phyloP scores from a whole-genome alignment of 2,888 invertebrate species.

The Rotaria magnacalcarata region DNA sequence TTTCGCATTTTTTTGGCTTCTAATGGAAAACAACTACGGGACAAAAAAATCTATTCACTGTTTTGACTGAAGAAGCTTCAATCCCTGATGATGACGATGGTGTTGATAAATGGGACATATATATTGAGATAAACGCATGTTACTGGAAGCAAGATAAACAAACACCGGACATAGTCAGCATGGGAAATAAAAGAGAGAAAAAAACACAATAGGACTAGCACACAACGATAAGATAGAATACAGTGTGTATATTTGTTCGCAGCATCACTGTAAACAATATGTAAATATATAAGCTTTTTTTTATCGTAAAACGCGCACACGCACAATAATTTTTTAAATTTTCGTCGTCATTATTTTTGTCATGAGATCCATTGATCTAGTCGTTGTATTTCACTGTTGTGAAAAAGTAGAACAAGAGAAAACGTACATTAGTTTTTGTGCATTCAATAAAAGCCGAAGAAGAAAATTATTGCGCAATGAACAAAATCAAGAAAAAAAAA shows the following conservation, averaged over 20 bases:
- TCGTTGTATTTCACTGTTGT: no score
- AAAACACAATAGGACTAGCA: not conserved
- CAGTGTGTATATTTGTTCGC: no score
- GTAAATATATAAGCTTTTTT: not conserved
- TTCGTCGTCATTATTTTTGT: no score
- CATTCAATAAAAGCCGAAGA: conserved; percentile 3
- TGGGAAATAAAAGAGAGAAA: not conserved
- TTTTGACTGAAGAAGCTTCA: no score
- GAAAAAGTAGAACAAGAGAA: no score
- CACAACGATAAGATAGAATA: no score
- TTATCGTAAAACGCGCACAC: not conserved
- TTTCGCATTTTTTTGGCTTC: not conserved
- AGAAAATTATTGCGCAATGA: not conserved
- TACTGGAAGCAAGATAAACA: conserved; percentile 7
- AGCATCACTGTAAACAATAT: not conserved
- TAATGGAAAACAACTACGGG: no score
- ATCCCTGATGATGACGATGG: no score
- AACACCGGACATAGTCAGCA: not conserved
- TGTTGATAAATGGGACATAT: not conserved
- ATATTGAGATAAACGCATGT: not conserved
- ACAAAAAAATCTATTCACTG: no score
- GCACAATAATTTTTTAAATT: not conserved
- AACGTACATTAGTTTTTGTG: not conserved
- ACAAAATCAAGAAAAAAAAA: not conserved
- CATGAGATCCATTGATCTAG: no score